Conservation (phyloP, 1,140 invertebrate species). For the Portunus trituberculatus region DNA sequence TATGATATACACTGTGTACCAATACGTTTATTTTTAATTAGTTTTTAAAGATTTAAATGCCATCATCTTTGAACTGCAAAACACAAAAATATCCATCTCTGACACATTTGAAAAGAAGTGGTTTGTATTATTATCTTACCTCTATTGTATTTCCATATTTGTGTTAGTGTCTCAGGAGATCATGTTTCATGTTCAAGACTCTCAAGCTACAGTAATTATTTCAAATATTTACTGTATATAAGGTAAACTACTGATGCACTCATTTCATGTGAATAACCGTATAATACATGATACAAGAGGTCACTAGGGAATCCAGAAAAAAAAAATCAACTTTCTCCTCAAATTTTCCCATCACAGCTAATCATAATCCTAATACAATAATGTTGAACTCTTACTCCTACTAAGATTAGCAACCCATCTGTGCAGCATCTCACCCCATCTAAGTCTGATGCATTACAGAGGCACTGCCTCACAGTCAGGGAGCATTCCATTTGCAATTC, state of each 20-base stretch:
- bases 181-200: constrained; percentile 11
- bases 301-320: neutral
- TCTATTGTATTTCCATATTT: constrained; percentile 19
- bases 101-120: constrained; percentile 39
- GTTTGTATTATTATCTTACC: constrained; percentile 50
- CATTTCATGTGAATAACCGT: neutral
- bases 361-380: constrained; percentile 15
- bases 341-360: constrained; percentile 1
- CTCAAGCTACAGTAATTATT: constrained; percentile 1
- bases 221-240: neutral
- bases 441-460: constrained; percentile 3
- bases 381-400: constrained; percentile 5
- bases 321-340: neutral
- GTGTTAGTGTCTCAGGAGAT: constrained; percentile 14
- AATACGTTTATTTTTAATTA: constrained; percentile 5
- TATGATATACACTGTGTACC: neutral
- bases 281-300: neutral
- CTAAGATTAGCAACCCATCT: constrained; percentile 12
- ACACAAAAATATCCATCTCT: constrained; percentile 68
- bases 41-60: constrained; percentile 39
- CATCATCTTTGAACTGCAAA: constrained; percentile 60
- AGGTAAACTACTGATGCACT: neutral
- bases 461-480: neutral
- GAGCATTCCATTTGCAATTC: neutral
- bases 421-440: neutral